phyloP scores from a whole-genome alignment of 2,797 vertebrate species.

The Diglossa cyanea region DNA sequence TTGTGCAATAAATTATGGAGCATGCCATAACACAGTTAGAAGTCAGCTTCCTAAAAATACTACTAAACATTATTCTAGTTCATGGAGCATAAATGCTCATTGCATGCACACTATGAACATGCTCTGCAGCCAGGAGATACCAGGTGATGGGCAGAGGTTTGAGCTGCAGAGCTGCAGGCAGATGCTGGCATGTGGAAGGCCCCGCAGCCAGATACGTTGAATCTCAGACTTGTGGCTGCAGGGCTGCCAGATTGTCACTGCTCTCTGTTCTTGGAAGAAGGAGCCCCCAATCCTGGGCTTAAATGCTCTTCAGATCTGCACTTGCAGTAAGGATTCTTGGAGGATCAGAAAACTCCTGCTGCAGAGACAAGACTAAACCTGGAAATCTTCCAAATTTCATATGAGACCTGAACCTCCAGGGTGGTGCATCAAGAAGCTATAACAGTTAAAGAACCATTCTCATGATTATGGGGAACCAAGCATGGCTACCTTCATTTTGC shows the following conservation, averaged over 20 bases:
- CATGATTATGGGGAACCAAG: not conserved
- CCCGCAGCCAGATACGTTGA: rapidly evolving
- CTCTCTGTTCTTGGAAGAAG: not conserved
- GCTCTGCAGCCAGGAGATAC: not conserved
- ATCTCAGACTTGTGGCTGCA: not conserved
- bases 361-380: not conserved
- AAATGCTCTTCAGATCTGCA: not conserved
- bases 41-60: not conserved
- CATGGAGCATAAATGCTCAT: not conserved
- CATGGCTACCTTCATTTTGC: not conserved
- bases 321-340: not conserved
- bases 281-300: not conserved
- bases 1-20: not conserved
- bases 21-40: not conserved
- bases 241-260: not conserved
- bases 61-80: not conserved
- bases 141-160: not conserved
- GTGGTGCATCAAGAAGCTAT: not conserved
- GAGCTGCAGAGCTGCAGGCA: not conserved
- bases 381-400: not conserved
- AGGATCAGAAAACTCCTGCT: not conserved
- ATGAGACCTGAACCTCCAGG: not conserved
- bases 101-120: not conserved
- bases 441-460: not conserved
- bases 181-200: not conserved